Percentiles rank a stretch among this genome's conserved stretches.
phyloP scores from a whole-genome alignment of 2,888 invertebrate species.

The Noctua comes region DNA sequence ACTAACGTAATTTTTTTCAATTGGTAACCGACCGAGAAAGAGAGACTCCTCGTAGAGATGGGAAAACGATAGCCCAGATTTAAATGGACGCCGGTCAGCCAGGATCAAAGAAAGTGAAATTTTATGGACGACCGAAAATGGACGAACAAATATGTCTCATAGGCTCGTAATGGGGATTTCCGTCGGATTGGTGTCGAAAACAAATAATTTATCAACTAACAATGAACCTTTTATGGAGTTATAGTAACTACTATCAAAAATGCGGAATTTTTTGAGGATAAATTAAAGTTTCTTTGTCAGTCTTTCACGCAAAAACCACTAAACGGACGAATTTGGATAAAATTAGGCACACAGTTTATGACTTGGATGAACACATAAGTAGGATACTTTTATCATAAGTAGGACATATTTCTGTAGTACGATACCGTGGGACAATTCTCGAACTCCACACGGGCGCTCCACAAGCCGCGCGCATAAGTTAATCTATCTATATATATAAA shows the following conservation, averaged over 20 bases:
- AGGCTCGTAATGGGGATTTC: conserved; percentile 29
- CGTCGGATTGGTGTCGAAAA: conserved; percentile 27
- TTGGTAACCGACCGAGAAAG: conserved; percentile 44
- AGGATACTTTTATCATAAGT: neutral
- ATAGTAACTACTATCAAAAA: neutral
- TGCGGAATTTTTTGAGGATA: neutral
- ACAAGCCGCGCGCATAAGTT: no score
- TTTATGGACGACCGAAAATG: conserved; percentile 59
- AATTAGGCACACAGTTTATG: neutral
- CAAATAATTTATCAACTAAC: conserved; percentile 7
- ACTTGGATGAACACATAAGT: neutral
- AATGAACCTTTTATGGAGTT: neutral
- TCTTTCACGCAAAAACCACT: neutral
- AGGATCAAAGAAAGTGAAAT: conserved; percentile 66
- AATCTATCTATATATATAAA: no score
- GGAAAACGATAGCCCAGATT: conserved; percentile 62
- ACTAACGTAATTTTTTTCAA: conserved; percentile 52
- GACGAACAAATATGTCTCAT: conserved; percentile 47
- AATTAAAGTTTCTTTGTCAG: neutral
- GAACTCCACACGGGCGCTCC: no score
- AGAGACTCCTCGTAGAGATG: conserved; percentile 41
- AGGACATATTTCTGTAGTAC: no score
- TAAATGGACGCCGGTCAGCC: conserved; percentile 49
- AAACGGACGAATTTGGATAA: neutral
- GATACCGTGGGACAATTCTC: neutral